Percentiles rank a stretch among this genome's conserved stretches.
phyloP scores from a whole-genome alignment of 2,888 invertebrate species.

The Eupithecia tripunctaria region DNA sequence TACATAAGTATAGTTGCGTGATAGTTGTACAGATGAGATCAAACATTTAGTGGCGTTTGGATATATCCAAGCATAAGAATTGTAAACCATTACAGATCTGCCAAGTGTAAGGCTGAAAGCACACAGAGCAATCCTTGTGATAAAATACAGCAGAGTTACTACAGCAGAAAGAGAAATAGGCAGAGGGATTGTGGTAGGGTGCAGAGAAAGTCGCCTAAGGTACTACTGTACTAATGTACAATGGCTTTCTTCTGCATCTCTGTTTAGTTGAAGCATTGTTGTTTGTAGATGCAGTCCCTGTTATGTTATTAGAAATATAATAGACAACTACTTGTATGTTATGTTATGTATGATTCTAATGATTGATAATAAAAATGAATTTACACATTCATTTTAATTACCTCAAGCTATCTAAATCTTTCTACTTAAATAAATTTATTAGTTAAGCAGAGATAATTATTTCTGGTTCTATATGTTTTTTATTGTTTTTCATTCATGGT shows the following conservation, averaged over 20 bases:
- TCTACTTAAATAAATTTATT: background rate
- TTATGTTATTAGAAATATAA: background rate
- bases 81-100: constrained; percentile 16
- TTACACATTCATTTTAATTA: too few relatives aligned
- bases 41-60: background rate
- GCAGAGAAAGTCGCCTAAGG: constrained; percentile 70
- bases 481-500: background rate
- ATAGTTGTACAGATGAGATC: background rate
- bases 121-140: constrained; percentile 52
- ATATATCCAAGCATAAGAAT: background rate
- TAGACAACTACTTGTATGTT: background rate
- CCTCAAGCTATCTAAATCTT: background rate
- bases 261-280: constrained; percentile 6
- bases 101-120: constrained; percentile 27
- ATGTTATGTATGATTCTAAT: too few relatives aligned
- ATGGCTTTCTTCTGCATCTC: constrained; percentile 14
- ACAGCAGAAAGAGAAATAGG: constrained; percentile 8
- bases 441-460: background rate
- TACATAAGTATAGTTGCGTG: background rate
- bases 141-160: background rate
- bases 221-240: constrained; percentile 52
- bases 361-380: background rate
- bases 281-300: background rate
- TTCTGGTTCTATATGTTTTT: background rate
- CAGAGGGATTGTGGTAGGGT: background rate